Percentiles rank a stretch among this genome's conserved stretches.
These are phyloP conservation scores for Biston betularia DNA, from an alignment of 2,888 invertebrate genomes.

Conservation along the genomic window DNA sequence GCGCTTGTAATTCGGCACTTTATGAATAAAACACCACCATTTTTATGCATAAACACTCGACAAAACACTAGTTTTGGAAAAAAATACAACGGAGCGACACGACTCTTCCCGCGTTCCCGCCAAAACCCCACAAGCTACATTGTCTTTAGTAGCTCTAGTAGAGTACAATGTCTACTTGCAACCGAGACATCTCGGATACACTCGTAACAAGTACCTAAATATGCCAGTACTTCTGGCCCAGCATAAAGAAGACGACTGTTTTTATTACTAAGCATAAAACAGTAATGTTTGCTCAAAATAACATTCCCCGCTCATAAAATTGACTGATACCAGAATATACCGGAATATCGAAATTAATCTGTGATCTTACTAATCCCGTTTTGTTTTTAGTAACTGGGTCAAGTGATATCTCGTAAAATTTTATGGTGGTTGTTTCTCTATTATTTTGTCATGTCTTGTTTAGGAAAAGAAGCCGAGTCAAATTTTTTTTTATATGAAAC, in stretches of 20 bases:
- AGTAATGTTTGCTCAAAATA: conserved; percentile 36
- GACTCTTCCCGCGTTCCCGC: too few relatives aligned
- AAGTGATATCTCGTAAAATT: conserved; percentile 27
- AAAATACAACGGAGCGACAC: too few relatives aligned
- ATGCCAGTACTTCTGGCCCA: conserved; percentile 21
- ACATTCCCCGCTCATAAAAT: conserved; percentile 30
- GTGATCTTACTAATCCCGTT: conserved; percentile 17
- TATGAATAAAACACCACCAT: too few relatives aligned
- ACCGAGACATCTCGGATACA: conserved; percentile 9
- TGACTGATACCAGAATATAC: conserved; percentile 26
- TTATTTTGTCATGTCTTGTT: not conserved
- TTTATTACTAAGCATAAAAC: conserved; percentile 32
- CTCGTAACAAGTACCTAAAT: conserved; percentile 19
- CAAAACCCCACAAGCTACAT: too few relatives aligned
- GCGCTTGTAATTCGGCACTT: too few relatives aligned
- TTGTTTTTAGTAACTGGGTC: conserved; percentile 27
- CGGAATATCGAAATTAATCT: conserved; percentile 34
- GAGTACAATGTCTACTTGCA: conserved; percentile 1
- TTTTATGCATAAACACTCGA: too few relatives aligned
- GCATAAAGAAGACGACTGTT: conserved; percentile 27
- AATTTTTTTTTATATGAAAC: too few relatives aligned
- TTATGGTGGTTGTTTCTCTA: conserved; percentile 21
- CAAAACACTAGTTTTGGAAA: too few relatives aligned
- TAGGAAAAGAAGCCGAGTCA: not conserved
- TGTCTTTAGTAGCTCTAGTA: too few relatives aligned